Evolutionary conservation across 1,140 invertebrate genomes (phyloP).

Genomic region (Drosophila orosa): DNA sequence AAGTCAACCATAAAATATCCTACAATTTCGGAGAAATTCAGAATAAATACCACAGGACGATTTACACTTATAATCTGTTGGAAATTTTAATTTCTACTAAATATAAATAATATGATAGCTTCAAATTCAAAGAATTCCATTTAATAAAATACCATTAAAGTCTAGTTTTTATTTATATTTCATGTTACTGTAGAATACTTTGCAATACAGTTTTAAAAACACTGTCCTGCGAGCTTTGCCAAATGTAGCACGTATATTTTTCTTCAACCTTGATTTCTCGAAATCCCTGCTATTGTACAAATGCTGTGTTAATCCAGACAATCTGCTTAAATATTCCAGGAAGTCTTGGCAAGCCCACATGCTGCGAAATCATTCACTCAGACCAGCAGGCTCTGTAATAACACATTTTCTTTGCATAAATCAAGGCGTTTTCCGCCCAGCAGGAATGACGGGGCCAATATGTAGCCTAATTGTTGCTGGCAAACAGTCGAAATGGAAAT

Average conservation of each 20-base stretch:
- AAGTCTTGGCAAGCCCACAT: conserved; percentile 28
- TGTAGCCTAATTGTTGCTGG: conserved; percentile 57
- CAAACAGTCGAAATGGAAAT: conserved; percentile 50
- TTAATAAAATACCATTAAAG: neutral
- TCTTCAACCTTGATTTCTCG: neutral
- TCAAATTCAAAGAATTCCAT: neutral
- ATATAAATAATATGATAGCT: neutral
- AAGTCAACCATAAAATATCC: neutral
- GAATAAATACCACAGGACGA: neutral
- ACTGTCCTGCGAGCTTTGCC: neutral
- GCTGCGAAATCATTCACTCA: conserved; percentile 64
- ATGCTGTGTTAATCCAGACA: neutral
- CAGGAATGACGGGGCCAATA: conserved; percentile 35
- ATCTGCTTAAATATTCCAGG: conserved; percentile 5
- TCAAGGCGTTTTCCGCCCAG: conserved; percentile 42
- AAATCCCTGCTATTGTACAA: neutral
- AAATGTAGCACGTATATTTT: neutral
- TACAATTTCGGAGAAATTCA: neutral
- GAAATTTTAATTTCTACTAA: too few species aligned
- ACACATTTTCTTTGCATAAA: conserved; percentile 60
- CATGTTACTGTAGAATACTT: neutral
- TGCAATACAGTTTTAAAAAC: neutral
- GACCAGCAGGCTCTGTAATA: conserved; percentile 49
- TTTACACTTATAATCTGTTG: neutral
- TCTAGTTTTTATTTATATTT: neutral